Conservation (phyloP, 2,797 vertebrate species). For the Gastrophryne carolinensis region DNA sequence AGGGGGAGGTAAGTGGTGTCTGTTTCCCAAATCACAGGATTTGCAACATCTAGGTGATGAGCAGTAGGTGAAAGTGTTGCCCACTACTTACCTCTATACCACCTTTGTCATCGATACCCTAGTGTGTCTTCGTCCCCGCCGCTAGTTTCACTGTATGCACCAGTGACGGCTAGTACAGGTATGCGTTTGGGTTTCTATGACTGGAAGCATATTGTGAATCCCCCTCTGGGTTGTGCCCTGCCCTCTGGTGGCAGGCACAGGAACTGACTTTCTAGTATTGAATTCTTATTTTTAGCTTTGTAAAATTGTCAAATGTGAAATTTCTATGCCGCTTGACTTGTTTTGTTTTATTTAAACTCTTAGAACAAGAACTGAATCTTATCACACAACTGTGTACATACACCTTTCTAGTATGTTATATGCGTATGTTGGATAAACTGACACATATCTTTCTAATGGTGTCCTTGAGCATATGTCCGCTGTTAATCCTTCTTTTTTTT, state of each 20-base stretch:
- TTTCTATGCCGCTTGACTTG: neutral
- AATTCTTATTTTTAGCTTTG: constrained; percentile 5
- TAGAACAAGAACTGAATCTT: neutral
- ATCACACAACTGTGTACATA: neutral
- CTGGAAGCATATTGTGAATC: constrained; percentile 2
- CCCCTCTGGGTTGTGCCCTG: neutral
- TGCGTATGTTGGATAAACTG: neutral
- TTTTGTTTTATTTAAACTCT: neutral
- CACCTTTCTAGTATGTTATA: neutral
- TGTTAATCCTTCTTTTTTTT: too few relatives aligned
- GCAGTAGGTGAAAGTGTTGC: too few relatives aligned
- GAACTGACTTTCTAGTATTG: neutral
- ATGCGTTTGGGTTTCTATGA: constrained; percentile 23
- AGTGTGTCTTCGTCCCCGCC: neutral
- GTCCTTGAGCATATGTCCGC: too few relatives aligned
- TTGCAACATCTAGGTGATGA: too few relatives aligned
- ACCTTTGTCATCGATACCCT: too few relatives aligned
- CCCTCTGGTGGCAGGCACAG: neutral
- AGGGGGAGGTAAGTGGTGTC: too few relatives aligned
- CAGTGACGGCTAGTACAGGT: neutral
- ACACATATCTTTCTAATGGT: neutral
- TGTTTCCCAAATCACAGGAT: too few relatives aligned
- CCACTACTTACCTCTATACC: too few relatives aligned
- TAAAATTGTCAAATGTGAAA: constrained; percentile 11
- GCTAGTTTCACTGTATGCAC: neutral